These are phyloP conservation scores for Aphidoletes aphidimyza DNA, from an alignment of 2,888 invertebrate genomes.

Conservation along the genomic window DNA sequence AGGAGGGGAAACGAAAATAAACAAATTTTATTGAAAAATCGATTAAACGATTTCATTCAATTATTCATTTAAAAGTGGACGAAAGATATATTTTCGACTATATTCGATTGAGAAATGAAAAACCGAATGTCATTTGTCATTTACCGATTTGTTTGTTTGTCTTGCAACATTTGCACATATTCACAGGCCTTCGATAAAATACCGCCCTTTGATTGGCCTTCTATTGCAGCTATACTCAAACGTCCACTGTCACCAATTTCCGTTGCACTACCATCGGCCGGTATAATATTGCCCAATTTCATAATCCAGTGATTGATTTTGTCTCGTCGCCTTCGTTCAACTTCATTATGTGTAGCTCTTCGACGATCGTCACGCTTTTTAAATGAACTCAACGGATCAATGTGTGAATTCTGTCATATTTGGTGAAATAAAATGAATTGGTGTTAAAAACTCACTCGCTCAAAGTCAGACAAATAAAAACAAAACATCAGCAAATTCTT, in stretches of 20 bases:
- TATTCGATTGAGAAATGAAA: neutral
- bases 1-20: too few species aligned
- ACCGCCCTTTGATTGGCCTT: slow-evolving; percentile 89
- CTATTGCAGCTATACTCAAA: slow-evolving; percentile 69
- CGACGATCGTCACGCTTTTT: slow-evolving; percentile 84
- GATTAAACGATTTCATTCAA: neutral
- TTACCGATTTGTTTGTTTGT: slow-evolving; percentile 73
- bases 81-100: too few species aligned
- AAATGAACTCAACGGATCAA: neutral
- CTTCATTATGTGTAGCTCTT: slow-evolving; percentile 94
- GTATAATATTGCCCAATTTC: slow-evolving; percentile 89
- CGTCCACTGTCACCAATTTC: slow-evolving; percentile 56
- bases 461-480: neutral
- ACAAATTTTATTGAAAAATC: too few species aligned
- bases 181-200: slow-evolving; percentile 96
- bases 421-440: neutral
- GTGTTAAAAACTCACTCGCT: neutral
- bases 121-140: neutral
- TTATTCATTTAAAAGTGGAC: neutral
- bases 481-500: neutral
- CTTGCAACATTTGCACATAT: slow-evolving; percentile 86
- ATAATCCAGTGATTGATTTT: slow-evolving; percentile 98
- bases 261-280: slow-evolving; percentile 66
- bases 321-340: slow-evolving; percentile 90
- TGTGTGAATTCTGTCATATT: neutral